phyloP scores from a whole-genome alignment of 2,888 invertebrate genomes.

The Cylloceria caligata region DNA sequence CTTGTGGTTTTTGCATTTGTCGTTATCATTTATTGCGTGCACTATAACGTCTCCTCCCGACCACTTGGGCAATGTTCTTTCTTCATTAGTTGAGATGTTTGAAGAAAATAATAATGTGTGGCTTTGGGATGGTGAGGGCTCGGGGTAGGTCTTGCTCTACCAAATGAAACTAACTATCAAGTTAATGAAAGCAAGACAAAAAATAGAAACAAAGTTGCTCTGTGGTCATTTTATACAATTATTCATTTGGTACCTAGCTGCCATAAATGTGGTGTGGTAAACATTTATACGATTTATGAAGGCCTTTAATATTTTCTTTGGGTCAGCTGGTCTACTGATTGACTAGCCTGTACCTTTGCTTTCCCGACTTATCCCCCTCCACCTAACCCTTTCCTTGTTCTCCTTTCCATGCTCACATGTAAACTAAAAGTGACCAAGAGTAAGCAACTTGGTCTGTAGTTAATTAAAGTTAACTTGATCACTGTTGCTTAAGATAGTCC shows the following conservation, averaged over 20 bases:
- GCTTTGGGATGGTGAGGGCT: conserved; percentile 1
- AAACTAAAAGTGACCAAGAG: background rate
- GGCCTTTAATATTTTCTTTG: conserved; percentile 20
- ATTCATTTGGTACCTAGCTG: too few species aligned
- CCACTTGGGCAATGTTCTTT: conserved; percentile 8
- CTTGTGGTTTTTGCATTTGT: background rate
- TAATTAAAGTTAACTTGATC: background rate
- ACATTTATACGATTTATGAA: background rate
- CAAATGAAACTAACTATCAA: background rate
- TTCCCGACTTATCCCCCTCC: background rate
- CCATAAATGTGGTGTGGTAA: too few species aligned
- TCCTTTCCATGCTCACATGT: too few species aligned
- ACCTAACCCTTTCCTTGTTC: too few species aligned
- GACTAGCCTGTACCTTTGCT: conserved; percentile 48
- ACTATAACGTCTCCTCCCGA: background rate
- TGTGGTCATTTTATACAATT: too few species aligned
- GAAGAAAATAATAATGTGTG: background rate
- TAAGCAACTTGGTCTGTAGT: background rate
- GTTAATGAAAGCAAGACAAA: background rate
- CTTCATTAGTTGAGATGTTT: conserved; percentile 30
- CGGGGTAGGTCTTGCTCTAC: background rate
- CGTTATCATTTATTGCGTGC: conserved; percentile 7
- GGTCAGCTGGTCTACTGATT: conserved; percentile 58
- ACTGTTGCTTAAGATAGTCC: background rate
- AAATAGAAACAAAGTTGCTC: background rate